phyloP scores from a whole-genome alignment of 2,888 invertebrate species.

The Thecocarcelia acutangulata region DNA sequence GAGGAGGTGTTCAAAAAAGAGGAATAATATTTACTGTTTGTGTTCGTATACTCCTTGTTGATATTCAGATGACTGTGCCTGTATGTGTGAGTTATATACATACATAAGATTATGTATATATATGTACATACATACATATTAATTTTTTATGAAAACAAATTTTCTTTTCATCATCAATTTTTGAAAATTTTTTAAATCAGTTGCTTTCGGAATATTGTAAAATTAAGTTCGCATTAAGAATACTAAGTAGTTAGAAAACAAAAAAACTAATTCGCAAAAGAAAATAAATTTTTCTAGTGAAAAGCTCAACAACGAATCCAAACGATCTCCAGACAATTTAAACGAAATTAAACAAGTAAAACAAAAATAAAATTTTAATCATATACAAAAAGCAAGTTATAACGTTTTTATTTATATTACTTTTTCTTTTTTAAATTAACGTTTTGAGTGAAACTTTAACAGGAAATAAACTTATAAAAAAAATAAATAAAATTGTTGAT shows the following conservation, averaged over 20 bases:
- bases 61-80: not conserved
- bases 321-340: slow-evolving; percentile 74
- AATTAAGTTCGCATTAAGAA: slow-evolving; percentile 79
- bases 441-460: slow-evolving; percentile 48
- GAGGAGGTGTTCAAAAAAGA: slow-evolving; percentile 42
- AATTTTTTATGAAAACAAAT: slow-evolving; percentile 61
- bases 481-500: slow-evolving; percentile 1
- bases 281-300: slow-evolving; percentile 51
- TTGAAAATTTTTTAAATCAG: slow-evolving; percentile 73
- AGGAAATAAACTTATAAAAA: slow-evolving; percentile 37
- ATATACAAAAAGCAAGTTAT: slow-evolving; percentile 76
- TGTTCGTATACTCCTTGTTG: slow-evolving; percentile 23
- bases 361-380: slow-evolving; percentile 73
- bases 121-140: too few species aligned
- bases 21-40: slow-evolving; percentile 52
- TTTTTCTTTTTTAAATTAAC: slow-evolving; percentile 39
- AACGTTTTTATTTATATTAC: not conserved
- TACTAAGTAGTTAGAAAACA: slow-evolving; percentile 69
- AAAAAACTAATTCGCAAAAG: slow-evolving; percentile 50
- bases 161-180: slow-evolving; percentile 69
- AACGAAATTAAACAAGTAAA: slow-evolving; percentile 60
- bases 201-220: slow-evolving; percentile 82
- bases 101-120: slow-evolving; percentile 19
- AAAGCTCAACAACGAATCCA: slow-evolving; percentile 65
- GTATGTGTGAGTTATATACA: slow-evolving; percentile 39